These are phyloP conservation scores for Gambusia yucatana DNA, from an alignment of 2,797 vertebrate species.

Conservation along the genomic window DNA sequence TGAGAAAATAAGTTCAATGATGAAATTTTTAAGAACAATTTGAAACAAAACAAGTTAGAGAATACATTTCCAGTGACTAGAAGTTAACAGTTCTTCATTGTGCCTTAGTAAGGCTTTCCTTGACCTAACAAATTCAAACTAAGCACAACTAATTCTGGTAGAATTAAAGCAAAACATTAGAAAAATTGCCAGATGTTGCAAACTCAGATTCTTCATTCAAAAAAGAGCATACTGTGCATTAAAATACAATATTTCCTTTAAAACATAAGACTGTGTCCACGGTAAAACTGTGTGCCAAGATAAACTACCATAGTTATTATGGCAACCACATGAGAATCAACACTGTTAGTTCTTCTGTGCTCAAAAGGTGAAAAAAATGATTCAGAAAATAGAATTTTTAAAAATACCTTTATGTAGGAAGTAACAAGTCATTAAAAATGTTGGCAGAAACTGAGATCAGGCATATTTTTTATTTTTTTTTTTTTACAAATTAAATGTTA, in stretches of 20 bases:
- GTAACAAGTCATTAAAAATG: neutral
- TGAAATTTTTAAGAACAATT: neutral
- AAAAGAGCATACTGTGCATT: neutral
- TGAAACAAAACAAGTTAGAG: slow-evolving; percentile 1
- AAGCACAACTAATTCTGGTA: neutral
- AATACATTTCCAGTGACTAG: neutral
- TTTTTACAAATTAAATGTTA: neutral
- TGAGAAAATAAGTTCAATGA: neutral
- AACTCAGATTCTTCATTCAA: neutral
- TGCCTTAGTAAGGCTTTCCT: neutral
- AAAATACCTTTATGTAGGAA: no score
- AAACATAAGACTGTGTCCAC: neutral
- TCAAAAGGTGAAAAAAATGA: no score
- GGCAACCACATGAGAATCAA: no score
- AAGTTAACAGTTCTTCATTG: neutral
- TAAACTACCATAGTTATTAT: no score
- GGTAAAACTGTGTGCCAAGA: no score
- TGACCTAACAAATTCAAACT: neutral
- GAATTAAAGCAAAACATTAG: neutral
- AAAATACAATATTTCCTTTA: neutral
- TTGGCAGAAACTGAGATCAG: neutral
- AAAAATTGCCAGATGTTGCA: neutral
- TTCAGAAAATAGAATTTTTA: no score
- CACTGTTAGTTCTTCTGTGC: no score
- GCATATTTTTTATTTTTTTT: neutral